Evolutionary conservation across 2,113 vertebrate species (phyloP), one percentile per base, ranked within the genome.

Genomic region (Onychorhynchus coronatus): DNA sequence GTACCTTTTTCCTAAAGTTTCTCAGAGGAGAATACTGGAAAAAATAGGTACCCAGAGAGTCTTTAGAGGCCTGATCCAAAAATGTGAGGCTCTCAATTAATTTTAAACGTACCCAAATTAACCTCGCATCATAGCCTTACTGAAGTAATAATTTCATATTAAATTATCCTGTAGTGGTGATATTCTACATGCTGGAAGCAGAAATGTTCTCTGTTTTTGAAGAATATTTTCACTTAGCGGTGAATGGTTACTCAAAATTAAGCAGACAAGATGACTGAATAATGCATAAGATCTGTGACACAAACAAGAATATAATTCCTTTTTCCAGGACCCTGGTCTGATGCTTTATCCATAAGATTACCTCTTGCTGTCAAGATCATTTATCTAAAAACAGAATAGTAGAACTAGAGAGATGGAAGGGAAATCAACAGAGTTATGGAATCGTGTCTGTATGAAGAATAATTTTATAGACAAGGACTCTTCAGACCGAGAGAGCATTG

Each of bases 171-270:
- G 18, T 11, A 68, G 22, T 53, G 8, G 10, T 37, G 52, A n/a
- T 73, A 42, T 30, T 61, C 53, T 55, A 53, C 41, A 30, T 37
- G 13, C 27, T 93, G n/a, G 16, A 79, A 79, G 31, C 12, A 79
- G 70, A 76, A 85, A 56, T 31, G 9, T 49, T 72, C 22, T 2
- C 1, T 47, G 14, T 14, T 88, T 23, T n/a, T 79, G 56, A 79
- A 89, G 61, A 88, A 44, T 75, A 65, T 75, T 75, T 55, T 89
- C 74, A 47, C 5, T 85, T 87, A 87, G 14, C 0, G 0, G 61
- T 74, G 68, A 88, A 74, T 39, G 31, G 33, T 74, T 76, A 75
- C 70, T 78, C 52, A 71, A 78, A 96, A 75, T 91, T 95, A 93
- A 94, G 58, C 28, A 78, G 88, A 86, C 42, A 87, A 76, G 62